Base-by-base conservation (phyloP, 2,113 vertebrate species). In the Rafetus swinhoei region DNA sequence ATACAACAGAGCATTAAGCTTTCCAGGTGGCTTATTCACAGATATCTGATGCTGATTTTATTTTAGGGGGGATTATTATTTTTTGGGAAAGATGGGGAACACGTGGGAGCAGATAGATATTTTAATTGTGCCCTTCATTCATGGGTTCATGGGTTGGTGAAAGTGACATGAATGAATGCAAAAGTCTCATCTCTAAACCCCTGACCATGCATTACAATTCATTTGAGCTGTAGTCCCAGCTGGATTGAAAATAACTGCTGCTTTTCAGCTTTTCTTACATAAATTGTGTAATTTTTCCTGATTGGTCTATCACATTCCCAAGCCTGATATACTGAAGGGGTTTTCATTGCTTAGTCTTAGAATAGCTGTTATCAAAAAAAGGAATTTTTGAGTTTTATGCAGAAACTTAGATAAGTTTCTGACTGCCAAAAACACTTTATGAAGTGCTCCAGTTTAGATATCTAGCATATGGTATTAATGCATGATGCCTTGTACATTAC, bases 181-280 rank as follows among this genome's bases (percentile, higher is more conserved):
- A 65, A 92, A 87, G 5, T 89, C 79, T 90, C 77, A 91, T n/a
- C n/a, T n/a, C n/a, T n/a, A 55, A 10, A 57, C 39, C 86, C 69
- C 50, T 35, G 22, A 56, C 55, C 15, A 35, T 56, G 25, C 85
- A 2, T 62, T 79, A 81, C 29, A 84, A 25, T 90, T 88, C 82
- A 27, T 50, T 86, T 21, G 89, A 84, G 4, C 24, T 45, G 12
- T 91, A 76, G 79, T 91, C 65, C 16, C 15, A 80, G 22, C 77
- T 72, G 13, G 22, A 3, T 39, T 85, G 79, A 93, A 94, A 88
- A 85, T 35, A 0, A 32, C 76, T 85, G 85, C 56, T 76, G 82
- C 27, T 93, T 92, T 50, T 90, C 9, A 62, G 16, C 4, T 82
- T 93, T 94, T 90, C n/a, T 69, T 45, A 55, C 24, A 79, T 92